Evolutionary conservation across 2,113 vertebrate species (phyloP), one percentile per base, ranked within the genome.

Genomic region (Oncorhynchus clarkii): DNA sequence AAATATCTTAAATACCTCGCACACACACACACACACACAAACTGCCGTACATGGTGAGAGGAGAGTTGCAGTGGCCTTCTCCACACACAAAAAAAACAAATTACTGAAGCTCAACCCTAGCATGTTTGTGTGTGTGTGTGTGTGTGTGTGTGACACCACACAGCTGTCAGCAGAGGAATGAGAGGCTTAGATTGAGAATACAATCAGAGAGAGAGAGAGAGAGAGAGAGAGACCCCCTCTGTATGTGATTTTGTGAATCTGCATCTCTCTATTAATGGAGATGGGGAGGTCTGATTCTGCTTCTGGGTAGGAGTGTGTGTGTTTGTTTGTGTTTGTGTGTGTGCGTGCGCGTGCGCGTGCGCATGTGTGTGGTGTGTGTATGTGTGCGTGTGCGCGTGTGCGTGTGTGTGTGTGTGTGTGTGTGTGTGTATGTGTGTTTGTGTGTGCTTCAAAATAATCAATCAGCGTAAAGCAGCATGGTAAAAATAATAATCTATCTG

Each of bases 201-300:
- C 82, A 89, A 91, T 91, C 88, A 27, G 27, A 27, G 26, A 26
- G 26, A 26, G 1, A 26, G 26, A 26, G 27, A 27, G 27, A 27
- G 27, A 27, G 27, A 27, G 27, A 27, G 27, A 27, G 27, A 27
- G 27, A 27, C 79, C 78, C 79, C 73, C 71, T 64, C 60, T 13
- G 6, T n/a, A 8, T 68, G 27, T 54, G 70, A 68, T 62, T 29
- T 2, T 27, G 60, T 65, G 48, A 86, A 86, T 85, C 72, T 64
- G 75, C 73, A 77, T 84, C 84, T 80, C 85, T 78, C 67, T 9
- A 71, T 81, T 76, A 84, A 89, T 85, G 75, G 80, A 68, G 73
- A 70, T 86, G 79, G 81, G 83, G 18, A 81, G 82, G 48, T 68
- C 18, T 39, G 7, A 29, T 5, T 54, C n/a, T 22, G 20, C 12